phyloP scores from a whole-genome alignment of 2,888 invertebrate genomes.

The Cerastis rubricosa region DNA sequence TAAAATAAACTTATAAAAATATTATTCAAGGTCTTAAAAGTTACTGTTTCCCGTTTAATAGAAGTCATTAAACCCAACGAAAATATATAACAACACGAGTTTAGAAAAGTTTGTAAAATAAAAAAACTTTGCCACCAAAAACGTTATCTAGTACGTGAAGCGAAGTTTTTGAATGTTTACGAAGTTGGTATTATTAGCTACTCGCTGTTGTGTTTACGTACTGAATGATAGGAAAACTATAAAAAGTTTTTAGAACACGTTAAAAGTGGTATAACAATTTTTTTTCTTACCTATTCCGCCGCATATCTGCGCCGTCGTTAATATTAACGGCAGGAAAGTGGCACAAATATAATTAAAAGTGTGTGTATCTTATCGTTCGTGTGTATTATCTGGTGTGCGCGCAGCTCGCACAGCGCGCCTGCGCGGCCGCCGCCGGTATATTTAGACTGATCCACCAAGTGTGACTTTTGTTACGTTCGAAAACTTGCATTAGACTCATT shows the following conservation, averaged over 20 bases:
- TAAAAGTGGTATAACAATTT: conserved; percentile 69
- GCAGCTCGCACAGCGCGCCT: conserved; percentile 81
- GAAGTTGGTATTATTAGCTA: conserved; percentile 79
- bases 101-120: conserved; percentile 66
- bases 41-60: conserved; percentile 66
- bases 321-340: conserved; percentile 71
- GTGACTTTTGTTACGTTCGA: conserved; percentile 82
- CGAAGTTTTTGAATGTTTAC: conserved; percentile 81
- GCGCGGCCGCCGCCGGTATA: conserved; percentile 86
- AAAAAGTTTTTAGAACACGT: conserved; percentile 73
- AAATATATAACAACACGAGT: conserved; percentile 61
- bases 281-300: conserved; percentile 85
- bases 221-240: conserved; percentile 72
- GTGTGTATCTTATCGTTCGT: conserved; percentile 86
- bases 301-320: conserved; percentile 81
- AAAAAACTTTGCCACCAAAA: conserved; percentile 68
- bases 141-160: conserved; percentile 75
- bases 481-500: conserved; percentile 72
- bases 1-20: conserved; percentile 56
- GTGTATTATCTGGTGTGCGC: conserved; percentile 81
- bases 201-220: conserved; percentile 73
- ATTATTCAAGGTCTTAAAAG: conserved; percentile 62
- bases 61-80: conserved; percentile 75
- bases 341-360: conserved; percentile 77
- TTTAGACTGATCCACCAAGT: conserved; percentile 88